Conservation (phyloP, 2,113 vertebrate genomes). For the Rhinolophus sinicus region DNA sequence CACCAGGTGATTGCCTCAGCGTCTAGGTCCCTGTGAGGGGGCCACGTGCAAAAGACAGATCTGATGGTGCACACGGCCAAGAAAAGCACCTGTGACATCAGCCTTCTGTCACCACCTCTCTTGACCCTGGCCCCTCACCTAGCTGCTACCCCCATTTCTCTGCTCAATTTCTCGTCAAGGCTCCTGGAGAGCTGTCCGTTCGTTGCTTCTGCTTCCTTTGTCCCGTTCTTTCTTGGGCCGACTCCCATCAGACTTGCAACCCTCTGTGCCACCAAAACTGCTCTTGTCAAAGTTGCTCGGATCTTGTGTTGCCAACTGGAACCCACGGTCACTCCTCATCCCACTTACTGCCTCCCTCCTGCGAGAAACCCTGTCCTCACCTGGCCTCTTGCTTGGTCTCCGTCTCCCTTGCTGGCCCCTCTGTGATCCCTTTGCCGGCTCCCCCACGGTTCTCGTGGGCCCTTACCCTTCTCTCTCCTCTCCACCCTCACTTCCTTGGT, state of each 20-base stretch:
- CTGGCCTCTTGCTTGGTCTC: background rate
- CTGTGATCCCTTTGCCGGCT: background rate
- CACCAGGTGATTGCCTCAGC: background rate
- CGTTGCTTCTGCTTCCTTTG: background rate
- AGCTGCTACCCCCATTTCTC: background rate
- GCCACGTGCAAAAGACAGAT: background rate
- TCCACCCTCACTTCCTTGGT: background rate
- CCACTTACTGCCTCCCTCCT: background rate
- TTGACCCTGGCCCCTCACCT: background rate
- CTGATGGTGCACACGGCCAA: background rate
- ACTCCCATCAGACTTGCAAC: background rate
- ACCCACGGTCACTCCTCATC: background rate
- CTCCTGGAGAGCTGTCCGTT: no score
- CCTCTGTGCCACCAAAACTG: background rate
- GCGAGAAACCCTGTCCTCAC: background rate
- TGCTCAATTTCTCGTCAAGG: fast-evolving
- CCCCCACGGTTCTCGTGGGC: background rate
- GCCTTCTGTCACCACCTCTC: background rate
- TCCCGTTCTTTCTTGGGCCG: background rate
- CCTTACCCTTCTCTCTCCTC: background rate
- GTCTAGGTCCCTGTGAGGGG: background rate
- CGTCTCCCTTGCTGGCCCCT: background rate
- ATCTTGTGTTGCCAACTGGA: background rate
- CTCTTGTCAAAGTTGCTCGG: background rate
- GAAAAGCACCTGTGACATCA: fast-evolving